Evolutionary conservation across 1,140 invertebrate species (phyloP).

Genomic region (Zophobas morio): DNA sequence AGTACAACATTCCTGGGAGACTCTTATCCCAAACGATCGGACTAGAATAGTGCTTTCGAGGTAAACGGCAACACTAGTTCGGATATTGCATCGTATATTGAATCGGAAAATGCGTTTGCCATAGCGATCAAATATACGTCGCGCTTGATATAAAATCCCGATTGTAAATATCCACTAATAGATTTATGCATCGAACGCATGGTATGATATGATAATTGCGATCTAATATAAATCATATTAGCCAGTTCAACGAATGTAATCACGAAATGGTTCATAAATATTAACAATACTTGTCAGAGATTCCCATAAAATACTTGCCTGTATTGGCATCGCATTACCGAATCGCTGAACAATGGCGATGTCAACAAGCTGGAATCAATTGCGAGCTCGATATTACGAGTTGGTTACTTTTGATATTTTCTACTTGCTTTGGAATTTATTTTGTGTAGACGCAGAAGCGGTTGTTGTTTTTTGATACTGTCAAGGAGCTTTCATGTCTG

Average conservation of each 20-base stretch:
- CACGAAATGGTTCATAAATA: conserved; percentile 59
- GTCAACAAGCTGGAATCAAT: conserved; percentile 56
- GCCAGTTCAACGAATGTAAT: conserved; percentile 59
- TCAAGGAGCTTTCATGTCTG: conserved; percentile 32
- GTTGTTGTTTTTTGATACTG: conserved; percentile 9
- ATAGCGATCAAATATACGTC: conserved; percentile 37
- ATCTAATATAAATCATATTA: conserved; percentile 62
- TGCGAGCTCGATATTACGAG: conserved; percentile 39
- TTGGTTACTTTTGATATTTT: conserved; percentile 28
- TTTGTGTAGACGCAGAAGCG: conserved; percentile 18
- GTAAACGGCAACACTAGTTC: neutral
- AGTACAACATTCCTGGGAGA: too few species aligned
- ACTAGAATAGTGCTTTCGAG: neutral
- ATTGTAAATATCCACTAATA: conserved; percentile 50
- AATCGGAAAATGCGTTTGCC: conserved; percentile 27
- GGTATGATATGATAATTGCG: conserved; percentile 61
- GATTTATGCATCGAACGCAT: conserved; percentile 52
- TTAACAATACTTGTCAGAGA: conserved; percentile 61
- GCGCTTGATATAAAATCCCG: conserved; percentile 42
- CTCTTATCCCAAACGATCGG: too few species aligned
- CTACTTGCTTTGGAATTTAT: conserved; percentile 14
- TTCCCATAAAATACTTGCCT: conserved; percentile 52
- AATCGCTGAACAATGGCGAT: conserved; percentile 52
- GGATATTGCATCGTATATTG: conserved; percentile 12
- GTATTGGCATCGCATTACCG: conserved; percentile 49